phyloP scores from a whole-genome alignment of 2,888 invertebrate genomes.

The Mythimna albipuncta region DNA sequence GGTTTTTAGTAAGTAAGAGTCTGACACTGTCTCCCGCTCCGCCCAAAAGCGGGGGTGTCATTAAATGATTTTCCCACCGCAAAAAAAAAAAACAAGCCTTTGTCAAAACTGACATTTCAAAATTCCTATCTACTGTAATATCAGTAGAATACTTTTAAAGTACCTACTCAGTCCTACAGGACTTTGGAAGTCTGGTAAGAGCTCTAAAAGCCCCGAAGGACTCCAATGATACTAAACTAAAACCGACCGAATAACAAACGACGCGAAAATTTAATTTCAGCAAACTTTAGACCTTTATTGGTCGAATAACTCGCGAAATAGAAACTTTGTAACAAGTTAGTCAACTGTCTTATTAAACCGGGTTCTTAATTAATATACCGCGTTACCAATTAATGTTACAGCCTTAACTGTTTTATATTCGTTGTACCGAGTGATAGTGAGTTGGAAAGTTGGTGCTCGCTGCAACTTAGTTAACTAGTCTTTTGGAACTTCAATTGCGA shows the following conservation, averaged over 20 bases:
- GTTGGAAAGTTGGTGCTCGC: slow-evolving; percentile 15
- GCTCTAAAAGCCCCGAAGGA: slow-evolving; percentile 19
- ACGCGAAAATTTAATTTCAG: slow-evolving; percentile 62
- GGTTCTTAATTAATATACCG: slow-evolving; percentile 71
- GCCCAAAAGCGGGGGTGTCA: too few species aligned
- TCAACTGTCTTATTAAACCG: slow-evolving; percentile 60
- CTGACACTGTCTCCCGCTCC: too few species aligned
- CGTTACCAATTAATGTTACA: slow-evolving; percentile 66
- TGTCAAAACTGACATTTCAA: background rate
- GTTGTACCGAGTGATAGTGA: slow-evolving; percentile 25
- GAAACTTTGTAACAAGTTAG: slow-evolving; percentile 61
- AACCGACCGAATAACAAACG: slow-evolving; percentile 50
- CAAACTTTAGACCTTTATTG: slow-evolving; percentile 64
- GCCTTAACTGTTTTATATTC: slow-evolving; percentile 49
- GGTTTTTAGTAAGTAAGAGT: too few species aligned
- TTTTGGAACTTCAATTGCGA: background rate
- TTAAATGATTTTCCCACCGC: too few species aligned
- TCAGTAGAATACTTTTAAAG: background rate
- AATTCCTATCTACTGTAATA: background rate
- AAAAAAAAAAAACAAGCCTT: background rate
- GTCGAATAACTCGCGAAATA: slow-evolving; percentile 62
- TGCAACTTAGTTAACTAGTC: slow-evolving; percentile 10
- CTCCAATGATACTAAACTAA: slow-evolving; percentile 35
- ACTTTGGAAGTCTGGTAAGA: background rate
- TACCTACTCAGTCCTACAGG: background rate